Evolutionary conservation across 1,140 invertebrate genomes (phyloP).

Genomic region (Drosophila gunungcola): DNA sequence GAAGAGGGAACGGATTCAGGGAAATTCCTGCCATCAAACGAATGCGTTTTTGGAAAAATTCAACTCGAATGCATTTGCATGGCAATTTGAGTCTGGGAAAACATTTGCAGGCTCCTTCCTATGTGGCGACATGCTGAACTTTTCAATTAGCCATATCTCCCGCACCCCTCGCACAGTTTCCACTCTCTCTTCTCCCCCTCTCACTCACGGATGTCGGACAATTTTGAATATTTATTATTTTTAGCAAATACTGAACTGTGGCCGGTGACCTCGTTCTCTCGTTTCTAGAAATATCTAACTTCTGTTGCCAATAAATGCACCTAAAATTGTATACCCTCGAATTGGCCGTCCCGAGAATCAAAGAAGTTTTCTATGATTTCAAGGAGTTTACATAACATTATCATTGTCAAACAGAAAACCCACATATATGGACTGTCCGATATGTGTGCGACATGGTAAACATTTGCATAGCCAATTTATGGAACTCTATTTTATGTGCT

Average conservation of each 20-base stretch:
- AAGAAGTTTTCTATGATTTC: constrained; percentile 22
- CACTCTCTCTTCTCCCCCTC: neutral
- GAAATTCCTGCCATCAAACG: constrained; percentile 33
- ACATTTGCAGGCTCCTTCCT: constrained; percentile 36
- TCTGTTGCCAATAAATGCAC: constrained; percentile 14
- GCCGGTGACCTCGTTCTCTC: constrained; percentile 8
- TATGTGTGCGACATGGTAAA: constrained; percentile 27
- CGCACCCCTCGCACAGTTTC: constrained; percentile 8
- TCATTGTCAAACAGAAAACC: constrained; percentile 17
- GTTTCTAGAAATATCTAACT: constrained; percentile 1
- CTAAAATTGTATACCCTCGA: constrained; percentile 18
- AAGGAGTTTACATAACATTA: constrained; percentile 28
- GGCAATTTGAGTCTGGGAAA: constrained; percentile 42
- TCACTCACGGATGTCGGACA: constrained; percentile 13
- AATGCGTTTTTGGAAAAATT: constrained; percentile 41
- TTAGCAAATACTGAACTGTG: constrained; percentile 26
- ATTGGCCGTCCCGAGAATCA: constrained; percentile 36
- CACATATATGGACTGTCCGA: constrained; percentile 30
- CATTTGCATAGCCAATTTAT: constrained; percentile 54
- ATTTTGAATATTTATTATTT: constrained; percentile 48
- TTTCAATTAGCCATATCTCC: constrained; percentile 46
- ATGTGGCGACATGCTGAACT: constrained; percentile 27
- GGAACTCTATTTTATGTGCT: constrained; percentile 59
- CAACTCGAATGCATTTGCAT: constrained; percentile 47
- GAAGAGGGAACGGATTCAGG: neutral